phyloP scores from a whole-genome alignment of 1,140 invertebrate genomes.

The Bombyx mandarina region DNA sequence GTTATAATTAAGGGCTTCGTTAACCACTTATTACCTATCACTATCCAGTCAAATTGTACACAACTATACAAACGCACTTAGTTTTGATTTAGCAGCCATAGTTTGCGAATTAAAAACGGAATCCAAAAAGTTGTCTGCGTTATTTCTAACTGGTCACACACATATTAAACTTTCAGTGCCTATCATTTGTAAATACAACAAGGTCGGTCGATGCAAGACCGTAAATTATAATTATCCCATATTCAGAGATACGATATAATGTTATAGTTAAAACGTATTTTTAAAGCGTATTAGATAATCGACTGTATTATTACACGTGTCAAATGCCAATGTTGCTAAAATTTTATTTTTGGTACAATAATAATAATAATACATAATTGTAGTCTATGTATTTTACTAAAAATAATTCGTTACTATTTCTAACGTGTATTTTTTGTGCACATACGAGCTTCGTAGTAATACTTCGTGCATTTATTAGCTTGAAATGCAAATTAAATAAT shows the following conservation, averaged over 20 bases:
- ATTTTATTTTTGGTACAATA: constrained; percentile 44
- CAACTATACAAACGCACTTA: constrained; percentile 33
- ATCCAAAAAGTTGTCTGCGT: not conserved
- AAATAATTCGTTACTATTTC: too few species aligned
- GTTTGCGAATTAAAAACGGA: constrained; percentile 8
- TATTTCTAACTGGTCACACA: constrained; percentile 22
- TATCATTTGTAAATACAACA: constrained; percentile 46
- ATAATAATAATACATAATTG: not conserved
- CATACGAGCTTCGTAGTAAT: too few species aligned
- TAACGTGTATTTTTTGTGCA: too few species aligned
- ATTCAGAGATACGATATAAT: constrained; percentile 60
- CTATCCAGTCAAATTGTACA: constrained; percentile 16
- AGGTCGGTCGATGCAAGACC: constrained; percentile 9
- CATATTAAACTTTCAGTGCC: constrained; percentile 46
- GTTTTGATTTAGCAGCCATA: constrained; percentile 40
- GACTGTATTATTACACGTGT: constrained; percentile 11
- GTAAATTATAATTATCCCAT: constrained; percentile 18
- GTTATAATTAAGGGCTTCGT: too few species aligned
- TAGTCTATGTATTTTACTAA: too few species aligned
- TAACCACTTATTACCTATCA: not conserved
- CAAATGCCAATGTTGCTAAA: constrained; percentile 44
- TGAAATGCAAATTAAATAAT: too few species aligned
- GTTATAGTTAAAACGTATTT: constrained; percentile 39
- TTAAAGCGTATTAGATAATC: constrained; percentile 29
- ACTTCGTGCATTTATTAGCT: too few species aligned